phyloP scores from a whole-genome alignment of 2,113 vertebrate genomes.

The Aspidoscelis tigris region DNA sequence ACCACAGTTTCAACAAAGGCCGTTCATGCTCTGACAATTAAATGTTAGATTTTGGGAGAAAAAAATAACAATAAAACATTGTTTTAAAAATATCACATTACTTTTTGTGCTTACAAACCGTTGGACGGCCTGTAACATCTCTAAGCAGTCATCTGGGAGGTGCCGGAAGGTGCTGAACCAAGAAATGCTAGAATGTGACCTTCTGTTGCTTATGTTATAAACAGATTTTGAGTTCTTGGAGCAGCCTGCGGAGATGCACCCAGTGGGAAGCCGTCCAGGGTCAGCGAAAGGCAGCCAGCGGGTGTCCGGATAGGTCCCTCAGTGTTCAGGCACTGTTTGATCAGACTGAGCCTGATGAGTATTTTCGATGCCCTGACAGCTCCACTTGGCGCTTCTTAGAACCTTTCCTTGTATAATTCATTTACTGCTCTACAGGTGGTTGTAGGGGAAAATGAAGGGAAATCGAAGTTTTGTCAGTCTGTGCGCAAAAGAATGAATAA shows the following conservation, averaged over 20 bases:
- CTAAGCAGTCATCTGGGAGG: neutral
- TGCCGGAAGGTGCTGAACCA: constrained; percentile 7
- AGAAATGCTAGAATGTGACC: constrained; percentile 35
- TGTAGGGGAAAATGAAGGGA: constrained; percentile 15
- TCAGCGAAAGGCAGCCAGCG: constrained; percentile 42
- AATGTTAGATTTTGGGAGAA: neutral
- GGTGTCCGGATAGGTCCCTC: constrained; percentile 45
- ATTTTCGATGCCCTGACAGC: neutral
- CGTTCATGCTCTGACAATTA: constrained; percentile 1
- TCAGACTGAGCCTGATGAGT: constrained; percentile 41
- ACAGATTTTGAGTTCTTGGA: constrained; percentile 16
- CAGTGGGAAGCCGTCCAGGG: constrained; percentile 46
- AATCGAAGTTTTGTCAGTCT: constrained; percentile 8
- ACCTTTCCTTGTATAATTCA: constrained; percentile 38
- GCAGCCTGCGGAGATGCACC: constrained; percentile 18
- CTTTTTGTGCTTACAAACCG: accelerated
- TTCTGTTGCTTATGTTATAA: constrained; percentile 30
- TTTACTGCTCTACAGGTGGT: constrained; percentile 58
- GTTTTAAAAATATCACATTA: neutral
- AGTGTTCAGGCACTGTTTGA: constrained; percentile 31
- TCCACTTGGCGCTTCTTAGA: constrained; percentile 35
- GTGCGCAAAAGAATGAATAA: neutral
- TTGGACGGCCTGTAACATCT: neutral
- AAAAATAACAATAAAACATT: neutral
- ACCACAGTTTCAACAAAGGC: neutral